Percentiles rank a stretch among this genome's conserved stretches.
These are phyloP conservation scores for Pelochelys cantorii DNA, from an alignment of 2,797 vertebrate genomes.

Conservation along the genomic window DNA sequence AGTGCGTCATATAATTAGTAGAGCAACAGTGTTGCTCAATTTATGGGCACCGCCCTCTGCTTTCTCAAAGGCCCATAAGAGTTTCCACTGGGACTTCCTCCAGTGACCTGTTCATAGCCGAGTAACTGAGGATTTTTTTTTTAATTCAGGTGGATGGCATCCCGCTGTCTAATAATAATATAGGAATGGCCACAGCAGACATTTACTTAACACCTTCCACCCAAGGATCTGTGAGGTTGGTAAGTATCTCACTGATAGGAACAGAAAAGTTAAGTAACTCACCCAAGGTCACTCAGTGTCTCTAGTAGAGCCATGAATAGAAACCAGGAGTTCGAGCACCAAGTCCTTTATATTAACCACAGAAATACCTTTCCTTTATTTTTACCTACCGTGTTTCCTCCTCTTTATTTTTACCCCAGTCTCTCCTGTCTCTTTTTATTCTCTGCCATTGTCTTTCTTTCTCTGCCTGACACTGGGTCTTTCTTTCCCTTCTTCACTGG, in stretches of 20 bases:
- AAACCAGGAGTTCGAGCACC: background rate
- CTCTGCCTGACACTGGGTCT: background rate
- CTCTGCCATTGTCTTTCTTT: background rate
- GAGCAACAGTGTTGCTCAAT: conserved; percentile 52
- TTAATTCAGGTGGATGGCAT: background rate
- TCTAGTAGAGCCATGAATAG: background rate
- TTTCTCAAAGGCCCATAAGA: background rate
- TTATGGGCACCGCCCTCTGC: conserved; percentile 5
- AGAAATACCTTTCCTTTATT: background rate
- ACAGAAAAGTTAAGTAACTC: background rate
- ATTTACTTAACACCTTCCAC: background rate
- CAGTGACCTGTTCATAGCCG: background rate
- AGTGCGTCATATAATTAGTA: conserved; percentile 22
- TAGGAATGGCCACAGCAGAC: background rate
- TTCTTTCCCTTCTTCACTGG: background rate
- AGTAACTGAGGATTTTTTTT: background rate
- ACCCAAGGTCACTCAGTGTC: background rate
- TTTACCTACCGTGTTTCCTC: background rate
- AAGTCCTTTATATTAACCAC: background rate
- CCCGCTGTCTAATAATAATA: background rate
- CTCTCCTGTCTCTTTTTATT: background rate
- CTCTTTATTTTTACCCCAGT: background rate
- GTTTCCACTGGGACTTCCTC: background rate
- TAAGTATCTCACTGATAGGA: background rate
- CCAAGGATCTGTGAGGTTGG: background rate